Conservation (phyloP, 2,113 vertebrate genomes). For the Microtus ochrogaster region DNA sequence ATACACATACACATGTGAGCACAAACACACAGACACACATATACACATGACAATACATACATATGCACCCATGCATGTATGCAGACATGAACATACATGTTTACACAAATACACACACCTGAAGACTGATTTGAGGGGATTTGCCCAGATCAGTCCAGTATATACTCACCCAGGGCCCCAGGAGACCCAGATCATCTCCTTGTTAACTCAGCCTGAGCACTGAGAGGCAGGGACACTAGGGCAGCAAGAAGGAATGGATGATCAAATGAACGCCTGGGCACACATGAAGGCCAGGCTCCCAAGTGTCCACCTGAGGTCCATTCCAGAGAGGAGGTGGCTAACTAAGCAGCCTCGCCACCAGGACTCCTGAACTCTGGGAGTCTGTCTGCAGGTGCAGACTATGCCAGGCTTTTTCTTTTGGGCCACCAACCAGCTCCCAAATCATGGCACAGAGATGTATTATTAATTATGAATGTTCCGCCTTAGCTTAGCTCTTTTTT, state of each 20-base stretch:
- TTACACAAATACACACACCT: neutral
- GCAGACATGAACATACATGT: neutral
- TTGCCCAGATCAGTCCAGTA: neutral
- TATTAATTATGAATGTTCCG: neutral
- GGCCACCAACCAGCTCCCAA: neutral
- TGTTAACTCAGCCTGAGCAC: neutral
- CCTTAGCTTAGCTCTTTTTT: neutral
- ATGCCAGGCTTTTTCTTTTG: neutral
- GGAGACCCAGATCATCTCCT: neutral
- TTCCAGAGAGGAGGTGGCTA: neutral
- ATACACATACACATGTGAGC: no score
- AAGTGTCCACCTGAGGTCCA: neutral
- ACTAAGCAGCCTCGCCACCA: neutral
- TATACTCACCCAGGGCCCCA: neutral
- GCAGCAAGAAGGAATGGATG: neutral
- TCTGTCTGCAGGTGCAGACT: neutral
- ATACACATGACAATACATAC: neutral
- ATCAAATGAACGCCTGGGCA: neutral
- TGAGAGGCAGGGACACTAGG: neutral
- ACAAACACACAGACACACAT: no score
- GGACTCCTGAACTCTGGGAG: no score
- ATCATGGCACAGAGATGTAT: neutral
- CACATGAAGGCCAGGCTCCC: neutral
- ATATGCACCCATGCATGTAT: neutral
- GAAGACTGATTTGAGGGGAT: neutral